Evolutionary conservation across 2,113 vertebrate species (phyloP).

Genomic region (Casuarius casuarius): DNA sequence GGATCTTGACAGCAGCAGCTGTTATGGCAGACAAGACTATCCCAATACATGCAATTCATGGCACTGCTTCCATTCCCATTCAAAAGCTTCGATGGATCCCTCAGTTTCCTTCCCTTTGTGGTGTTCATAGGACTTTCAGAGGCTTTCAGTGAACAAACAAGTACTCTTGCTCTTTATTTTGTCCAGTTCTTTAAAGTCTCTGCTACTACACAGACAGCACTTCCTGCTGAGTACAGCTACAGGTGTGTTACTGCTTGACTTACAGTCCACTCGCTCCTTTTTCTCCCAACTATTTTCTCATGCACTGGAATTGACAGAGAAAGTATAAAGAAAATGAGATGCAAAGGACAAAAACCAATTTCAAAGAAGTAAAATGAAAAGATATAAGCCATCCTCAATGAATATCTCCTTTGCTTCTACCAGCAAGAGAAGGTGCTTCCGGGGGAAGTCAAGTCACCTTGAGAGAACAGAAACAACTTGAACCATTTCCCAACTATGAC

Average conservation of each 20-base stretch:
- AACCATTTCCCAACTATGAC: not conserved
- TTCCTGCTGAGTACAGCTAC: not conserved
- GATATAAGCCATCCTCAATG: not conserved
- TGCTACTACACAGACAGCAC: not conserved
- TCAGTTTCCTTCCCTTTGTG: not conserved
- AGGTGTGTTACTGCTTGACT: not conserved
- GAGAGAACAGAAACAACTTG: not conserved
- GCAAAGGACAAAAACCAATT: not conserved
- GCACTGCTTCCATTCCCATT: not conserved
- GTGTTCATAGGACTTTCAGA: not conserved
- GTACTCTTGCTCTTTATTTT: not conserved
- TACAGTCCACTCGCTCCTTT: not conserved
- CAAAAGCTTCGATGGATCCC: not conserved
- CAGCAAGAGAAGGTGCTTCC: not conserved
- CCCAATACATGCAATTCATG: fast-evolving
- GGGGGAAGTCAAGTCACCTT: not conserved
- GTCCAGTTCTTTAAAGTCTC: not conserved
- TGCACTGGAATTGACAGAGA: not conserved
- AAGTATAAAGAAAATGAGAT: not conserved
- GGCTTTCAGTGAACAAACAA: not conserved
- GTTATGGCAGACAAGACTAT: not conserved
- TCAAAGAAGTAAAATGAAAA: not conserved
- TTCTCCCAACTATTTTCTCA: not conserved
- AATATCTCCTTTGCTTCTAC: not conserved
- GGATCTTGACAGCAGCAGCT: not conserved